Base-by-base conservation (phyloP, 2,113 vertebrate species). In the Takifugu bimaculatus region DNA sequence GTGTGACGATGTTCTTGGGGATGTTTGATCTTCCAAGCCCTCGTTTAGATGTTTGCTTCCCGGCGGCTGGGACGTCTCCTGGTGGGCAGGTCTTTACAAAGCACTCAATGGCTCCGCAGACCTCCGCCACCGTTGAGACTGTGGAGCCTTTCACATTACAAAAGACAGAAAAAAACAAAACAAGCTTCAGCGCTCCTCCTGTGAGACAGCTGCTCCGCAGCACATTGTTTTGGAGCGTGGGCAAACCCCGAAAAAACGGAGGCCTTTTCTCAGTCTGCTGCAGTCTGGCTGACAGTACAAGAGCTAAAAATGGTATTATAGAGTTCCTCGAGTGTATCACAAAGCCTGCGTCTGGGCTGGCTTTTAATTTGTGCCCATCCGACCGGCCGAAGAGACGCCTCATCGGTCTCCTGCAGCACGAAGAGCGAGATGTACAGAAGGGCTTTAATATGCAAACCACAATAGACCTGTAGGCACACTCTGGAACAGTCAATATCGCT, bases 401-500 rank as follows among this genome's bases (percentile, higher is more conserved):
- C 32, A 47, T 47, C 51, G 47, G 57, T 29, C 54, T 77, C 20
- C 47, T 25, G 20, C 50, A 7, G 53, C 20, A 15, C 47, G 32
- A 35, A 64, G 57, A 73, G 57, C 58, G 52, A 53, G 71, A 78
- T 81, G 74, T 75, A 71, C 29, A 48, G 58, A 69, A 52, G 5
- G 3, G 45, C 67, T 83, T 78, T 71, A 77, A 63, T 62, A 85
- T 80, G 69, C 82, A 71, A 72, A 77, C 69, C 69, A 56, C 54
- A 0, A 12, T 13, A 72, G 67, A 67, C 71, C 71, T 72, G 60
- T 60, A 44, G 73, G 56, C 58, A 47, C 66, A 49, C 48, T 65
- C 74, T 76, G 75, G 74, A 84, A 82, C 79, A 80, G 71, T 84
- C 80, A 63, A 80, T 80, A 82, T 75, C 60, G 78, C 66, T 42